Evolutionary conservation across 35 echinoderm and acorn worm species (phyloP).

Genomic region (Lytechinus pictus): DNA sequence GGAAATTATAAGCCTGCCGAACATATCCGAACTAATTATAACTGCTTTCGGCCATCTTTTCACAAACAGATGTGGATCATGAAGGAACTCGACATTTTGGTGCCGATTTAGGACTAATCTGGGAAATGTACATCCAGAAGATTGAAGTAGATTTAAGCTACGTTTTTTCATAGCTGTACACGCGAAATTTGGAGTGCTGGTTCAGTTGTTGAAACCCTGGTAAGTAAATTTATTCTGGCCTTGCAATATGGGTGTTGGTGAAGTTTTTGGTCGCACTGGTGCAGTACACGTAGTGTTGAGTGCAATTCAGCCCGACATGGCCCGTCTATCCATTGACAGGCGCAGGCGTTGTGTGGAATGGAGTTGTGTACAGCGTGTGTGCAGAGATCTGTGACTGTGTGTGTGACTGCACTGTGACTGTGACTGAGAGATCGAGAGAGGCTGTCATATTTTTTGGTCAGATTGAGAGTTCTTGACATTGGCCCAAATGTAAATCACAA

Average conservation of each 20-base stretch:
- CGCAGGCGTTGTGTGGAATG: background rate
- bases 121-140: conserved; percentile 63
- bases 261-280: background rate
- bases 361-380: background rate
- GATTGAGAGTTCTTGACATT: no score
- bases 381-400: background rate
- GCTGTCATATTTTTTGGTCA: background rate
- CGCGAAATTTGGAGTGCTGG: conserved; percentile 31
- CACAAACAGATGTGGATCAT: conserved; percentile 47
- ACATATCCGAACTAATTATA: conserved; percentile 33
- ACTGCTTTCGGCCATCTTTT: conserved; percentile 41
- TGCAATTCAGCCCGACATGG: background rate
- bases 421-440: background rate
- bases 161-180: conserved; percentile 33
- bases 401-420: background rate
- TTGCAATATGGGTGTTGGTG: conserved; percentile 52
- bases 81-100: conserved; percentile 34
- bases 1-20: conserved; percentile 28
- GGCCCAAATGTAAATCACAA: background rate
- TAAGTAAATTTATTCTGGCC: conserved; percentile 54
- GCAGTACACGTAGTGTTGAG: background rate
- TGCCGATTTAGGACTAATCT: conserved; percentile 53
- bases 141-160: conserved; percentile 38
- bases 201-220: conserved; percentile 28
- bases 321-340: background rate